Evolutionary conservation across 2,113 vertebrate genomes (phyloP).

Genomic region (Quiscalus mexicanus): DNA sequence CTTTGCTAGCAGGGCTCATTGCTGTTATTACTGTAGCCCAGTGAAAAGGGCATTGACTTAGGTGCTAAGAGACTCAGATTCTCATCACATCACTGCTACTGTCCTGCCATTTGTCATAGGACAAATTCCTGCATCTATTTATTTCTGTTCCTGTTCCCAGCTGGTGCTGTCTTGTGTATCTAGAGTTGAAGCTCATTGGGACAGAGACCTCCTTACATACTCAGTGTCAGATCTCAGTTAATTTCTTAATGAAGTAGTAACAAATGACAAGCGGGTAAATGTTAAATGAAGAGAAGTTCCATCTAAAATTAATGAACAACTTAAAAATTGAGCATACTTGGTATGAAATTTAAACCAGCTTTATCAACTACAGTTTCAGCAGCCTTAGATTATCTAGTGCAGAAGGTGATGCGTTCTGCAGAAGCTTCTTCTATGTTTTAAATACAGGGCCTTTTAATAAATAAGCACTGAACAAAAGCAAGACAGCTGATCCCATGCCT

Average conservation of each 20-base stretch:
- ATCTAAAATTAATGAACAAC: not conserved
- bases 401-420: not conserved
- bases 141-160: not conserved
- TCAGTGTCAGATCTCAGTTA: not conserved
- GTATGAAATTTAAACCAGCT: not conserved
- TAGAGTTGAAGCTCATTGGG: not conserved
- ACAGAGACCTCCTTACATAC: not conserved
- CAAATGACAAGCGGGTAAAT: not conserved
- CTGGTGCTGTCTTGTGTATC: not conserved
- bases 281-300: not conserved
- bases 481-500: not conserved
- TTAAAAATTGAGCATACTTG: not conserved
- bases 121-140: slow-evolving; percentile 9
- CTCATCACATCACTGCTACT: not conserved
- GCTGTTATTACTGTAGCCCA: slow-evolving; percentile 6
- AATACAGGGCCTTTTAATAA: not conserved
- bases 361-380: not conserved
- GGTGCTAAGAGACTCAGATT: not conserved
- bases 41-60: slow-evolving; percentile 24
- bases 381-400: not conserved
- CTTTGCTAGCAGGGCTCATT: not conserved
- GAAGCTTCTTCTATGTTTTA: not conserved
- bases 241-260: not conserved
- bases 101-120: not conserved
- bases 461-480: not conserved